Conservation (phyloP, 2,797 vertebrate species). For the Craterocephalus amniculus region DNA sequence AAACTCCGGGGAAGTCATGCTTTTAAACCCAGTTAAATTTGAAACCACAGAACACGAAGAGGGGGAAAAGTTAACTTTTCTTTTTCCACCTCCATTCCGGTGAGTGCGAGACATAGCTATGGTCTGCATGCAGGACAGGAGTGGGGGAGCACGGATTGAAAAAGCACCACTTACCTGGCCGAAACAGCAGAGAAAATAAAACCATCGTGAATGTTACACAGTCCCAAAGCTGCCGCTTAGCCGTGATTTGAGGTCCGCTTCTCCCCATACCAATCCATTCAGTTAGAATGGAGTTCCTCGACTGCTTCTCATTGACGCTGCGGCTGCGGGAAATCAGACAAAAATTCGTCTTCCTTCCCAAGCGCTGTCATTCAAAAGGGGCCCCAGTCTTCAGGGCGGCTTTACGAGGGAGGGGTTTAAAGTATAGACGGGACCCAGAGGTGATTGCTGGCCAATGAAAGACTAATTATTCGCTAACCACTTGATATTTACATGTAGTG, state of each 20-base stretch:
- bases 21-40: background rate
- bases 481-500: constrained; percentile 73
- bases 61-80: constrained; percentile 48
- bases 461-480: constrained; percentile 71
- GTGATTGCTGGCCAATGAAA: constrained; percentile 76
- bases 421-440: constrained; percentile 62
- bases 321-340: constrained; percentile 80
- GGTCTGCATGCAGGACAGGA: constrained; percentile 51
- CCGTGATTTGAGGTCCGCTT: constrained; percentile 86
- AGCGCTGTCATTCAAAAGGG: constrained; percentile 82
- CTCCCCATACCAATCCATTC: constrained; percentile 91
- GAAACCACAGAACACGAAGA: background rate
- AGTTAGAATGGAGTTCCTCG: constrained; percentile 84
- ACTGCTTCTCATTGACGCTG: constrained; percentile 82
- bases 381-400: constrained; percentile 75
- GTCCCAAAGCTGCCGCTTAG: constrained; percentile 87
- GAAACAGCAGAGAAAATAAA: constrained; percentile 81
- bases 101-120: constrained; percentile 21
- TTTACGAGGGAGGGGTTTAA: constrained; percentile 73
- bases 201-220: constrained; percentile 83
- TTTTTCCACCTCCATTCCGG: constrained; percentile 43
- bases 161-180: constrained; percentile 78
- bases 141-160: constrained; percentile 46
- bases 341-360: constrained; percentile 76
- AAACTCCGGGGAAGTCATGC: background rate